phyloP scores from a whole-genome alignment of 2,888 invertebrate genomes.

The Archips xylosteana region DNA sequence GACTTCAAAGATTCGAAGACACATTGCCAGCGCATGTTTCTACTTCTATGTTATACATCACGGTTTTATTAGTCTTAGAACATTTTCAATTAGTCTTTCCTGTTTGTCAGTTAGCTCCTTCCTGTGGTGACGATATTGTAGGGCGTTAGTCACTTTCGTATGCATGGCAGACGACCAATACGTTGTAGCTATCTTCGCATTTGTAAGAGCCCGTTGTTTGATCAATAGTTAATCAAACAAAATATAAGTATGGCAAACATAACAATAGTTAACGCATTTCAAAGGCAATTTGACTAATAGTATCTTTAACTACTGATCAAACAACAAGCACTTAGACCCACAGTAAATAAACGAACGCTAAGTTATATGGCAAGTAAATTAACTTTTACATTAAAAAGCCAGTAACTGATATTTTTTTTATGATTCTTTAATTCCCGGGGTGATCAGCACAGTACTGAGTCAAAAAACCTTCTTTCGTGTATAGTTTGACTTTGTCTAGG shows the following conservation, averaged over 20 bases:
- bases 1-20: background rate
- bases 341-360: too few relatives aligned
- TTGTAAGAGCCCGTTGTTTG: too few relatives aligned
- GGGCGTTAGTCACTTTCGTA: constrained; percentile 36
- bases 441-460: too few relatives aligned
- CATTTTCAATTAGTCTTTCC: constrained; percentile 51
- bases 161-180: constrained; percentile 23
- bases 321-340: too few relatives aligned
- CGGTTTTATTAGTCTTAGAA: constrained; percentile 43
- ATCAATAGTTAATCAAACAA: too few relatives aligned
- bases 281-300: too few relatives aligned
- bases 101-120: constrained; percentile 52
- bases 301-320: too few relatives aligned
- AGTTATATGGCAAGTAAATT: background rate
- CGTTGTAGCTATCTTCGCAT: background rate
- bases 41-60: background rate
- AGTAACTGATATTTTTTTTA: background rate
- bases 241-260: too few relatives aligned
- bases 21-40: background rate
- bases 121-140: constrained; percentile 39
- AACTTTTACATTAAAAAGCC: too few relatives aligned
- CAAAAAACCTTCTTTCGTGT: background rate
- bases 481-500: background rate
- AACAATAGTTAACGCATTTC: too few relatives aligned
- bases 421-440: too few relatives aligned